These are phyloP conservation scores for Megaceryle maxima DNA, from an alignment of 2,113 vertebrate species.

Conservation along the genomic window DNA sequence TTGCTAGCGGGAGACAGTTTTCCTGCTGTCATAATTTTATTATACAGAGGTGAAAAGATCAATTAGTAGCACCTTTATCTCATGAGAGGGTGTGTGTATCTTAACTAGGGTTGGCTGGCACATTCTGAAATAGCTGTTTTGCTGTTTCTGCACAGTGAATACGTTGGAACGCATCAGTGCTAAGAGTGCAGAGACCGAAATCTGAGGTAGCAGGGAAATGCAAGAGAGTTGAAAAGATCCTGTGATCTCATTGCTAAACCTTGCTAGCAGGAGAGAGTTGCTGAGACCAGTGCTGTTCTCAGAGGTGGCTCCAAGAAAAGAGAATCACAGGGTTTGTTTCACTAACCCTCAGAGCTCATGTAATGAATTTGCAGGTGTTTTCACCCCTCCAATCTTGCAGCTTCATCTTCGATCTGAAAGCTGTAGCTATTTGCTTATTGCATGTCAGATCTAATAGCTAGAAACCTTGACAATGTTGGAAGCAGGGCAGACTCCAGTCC, in stretches of 20 bases:
- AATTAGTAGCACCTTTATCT: slow-evolving; percentile 31
- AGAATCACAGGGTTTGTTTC: not conserved
- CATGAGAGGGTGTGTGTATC: not conserved
- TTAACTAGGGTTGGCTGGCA: not conserved
- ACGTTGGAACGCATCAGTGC: not conserved
- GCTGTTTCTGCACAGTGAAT: not conserved
- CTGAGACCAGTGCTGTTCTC: not conserved
- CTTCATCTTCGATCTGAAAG: not conserved
- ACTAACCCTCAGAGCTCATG: not conserved
- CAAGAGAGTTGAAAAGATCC: not conserved
- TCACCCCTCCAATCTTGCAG: not conserved
- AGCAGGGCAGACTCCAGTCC: not conserved
- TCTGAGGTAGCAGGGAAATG: not conserved
- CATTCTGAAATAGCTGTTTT: not conserved
- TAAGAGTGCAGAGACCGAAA: not conserved
- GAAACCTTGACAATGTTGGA: not conserved
- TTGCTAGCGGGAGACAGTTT: slow-evolving; percentile 14
- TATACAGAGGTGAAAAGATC: slow-evolving; percentile 12
- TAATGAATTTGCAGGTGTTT: not conserved
- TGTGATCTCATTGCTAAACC: not conserved
- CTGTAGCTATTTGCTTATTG: not conserved
- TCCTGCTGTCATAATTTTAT: slow-evolving; percentile 31
- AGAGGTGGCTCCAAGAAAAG: not conserved
- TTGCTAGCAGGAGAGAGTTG: not conserved
- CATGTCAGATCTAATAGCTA: not conserved